Evolutionary conservation across 2,113 vertebrate genomes (phyloP), one percentile per base, ranked within the genome.

Genomic region (Coreoperca whiteheadi): DNA sequence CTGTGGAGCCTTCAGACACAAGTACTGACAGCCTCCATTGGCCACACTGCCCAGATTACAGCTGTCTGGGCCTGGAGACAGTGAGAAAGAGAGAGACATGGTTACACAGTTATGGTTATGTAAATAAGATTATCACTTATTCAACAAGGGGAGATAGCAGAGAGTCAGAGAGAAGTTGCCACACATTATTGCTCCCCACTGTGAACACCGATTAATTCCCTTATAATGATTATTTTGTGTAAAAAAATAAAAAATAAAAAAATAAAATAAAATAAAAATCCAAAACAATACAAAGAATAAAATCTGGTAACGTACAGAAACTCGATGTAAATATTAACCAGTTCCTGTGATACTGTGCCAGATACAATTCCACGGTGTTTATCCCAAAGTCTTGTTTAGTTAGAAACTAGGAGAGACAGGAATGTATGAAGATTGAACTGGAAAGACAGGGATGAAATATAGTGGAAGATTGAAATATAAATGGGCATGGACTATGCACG

Each of bases 1-100:
- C 92, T 98, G 97, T n/a, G 98, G 98, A 72, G 98, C 98, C 78
- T 98, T 97, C 43, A 99, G 97, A 93, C 98, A 99, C 93, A 99
- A 89, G 86, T 99, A 99, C 81, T 98, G 97, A 56, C 98, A 99
- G 86, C 98, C 98, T 23, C 98, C 98, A 0, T 98, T 98, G 64
- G 96, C 96, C 63, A 97, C 94, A 10, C 94, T 93, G 16, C 96
- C 97, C 88, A 97, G 95, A 90, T 98, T 97, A 66, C 98, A 99
- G 90, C 95, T 97, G 84, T 99, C 97, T 7, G 96, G 95, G 86
- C 96, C 98, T 99, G 86, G 18, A 88, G 68, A 83, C 43, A 74
- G 74, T 57, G 60, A 67, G 25, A 81, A 57, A 66, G 28, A 66
- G 8, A 32, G 25, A 71, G 53, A 63, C 65, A 78, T 21, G 56